phyloP scores from a whole-genome alignment of 2,113 vertebrate species.

The Chamaea fasciata region DNA sequence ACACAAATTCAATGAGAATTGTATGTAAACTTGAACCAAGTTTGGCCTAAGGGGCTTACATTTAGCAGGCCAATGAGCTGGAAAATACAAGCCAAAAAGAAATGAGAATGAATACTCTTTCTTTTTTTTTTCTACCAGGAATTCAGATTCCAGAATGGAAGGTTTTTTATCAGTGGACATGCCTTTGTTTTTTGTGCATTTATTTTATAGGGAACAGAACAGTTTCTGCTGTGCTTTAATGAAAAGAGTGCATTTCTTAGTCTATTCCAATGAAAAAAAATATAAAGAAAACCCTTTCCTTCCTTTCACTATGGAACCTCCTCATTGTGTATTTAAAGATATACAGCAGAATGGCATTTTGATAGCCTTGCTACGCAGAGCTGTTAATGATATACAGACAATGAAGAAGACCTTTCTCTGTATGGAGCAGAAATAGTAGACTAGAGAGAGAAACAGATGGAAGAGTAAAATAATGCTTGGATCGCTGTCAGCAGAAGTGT shows the following conservation, averaged over 20 bases:
- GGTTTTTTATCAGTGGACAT: background rate
- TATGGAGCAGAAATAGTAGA: background rate
- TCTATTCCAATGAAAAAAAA: background rate
- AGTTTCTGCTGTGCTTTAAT: background rate
- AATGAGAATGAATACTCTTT: background rate
- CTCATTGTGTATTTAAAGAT: background rate
- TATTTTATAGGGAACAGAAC: background rate
- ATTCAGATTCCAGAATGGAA: background rate
- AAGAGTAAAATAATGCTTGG: conserved; percentile 54
- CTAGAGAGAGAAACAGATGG: conserved; percentile 44
- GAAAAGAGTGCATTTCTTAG: background rate
- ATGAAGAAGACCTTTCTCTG: background rate
- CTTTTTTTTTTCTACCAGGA: background rate
- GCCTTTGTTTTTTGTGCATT: background rate
- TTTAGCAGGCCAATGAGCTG: background rate
- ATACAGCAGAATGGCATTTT: background rate
- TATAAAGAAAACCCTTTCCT: background rate
- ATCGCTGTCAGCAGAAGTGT: conserved; percentile 4
- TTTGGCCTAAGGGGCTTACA: background rate
- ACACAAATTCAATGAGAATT: background rate
- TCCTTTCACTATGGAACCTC: background rate
- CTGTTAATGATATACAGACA: background rate
- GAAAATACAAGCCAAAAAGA: background rate
- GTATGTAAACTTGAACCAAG: background rate
- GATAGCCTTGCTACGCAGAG: background rate